These are phyloP conservation scores for Lucilia sericata DNA, from an alignment of 1,140 invertebrate genomes.

Conservation along the genomic window DNA sequence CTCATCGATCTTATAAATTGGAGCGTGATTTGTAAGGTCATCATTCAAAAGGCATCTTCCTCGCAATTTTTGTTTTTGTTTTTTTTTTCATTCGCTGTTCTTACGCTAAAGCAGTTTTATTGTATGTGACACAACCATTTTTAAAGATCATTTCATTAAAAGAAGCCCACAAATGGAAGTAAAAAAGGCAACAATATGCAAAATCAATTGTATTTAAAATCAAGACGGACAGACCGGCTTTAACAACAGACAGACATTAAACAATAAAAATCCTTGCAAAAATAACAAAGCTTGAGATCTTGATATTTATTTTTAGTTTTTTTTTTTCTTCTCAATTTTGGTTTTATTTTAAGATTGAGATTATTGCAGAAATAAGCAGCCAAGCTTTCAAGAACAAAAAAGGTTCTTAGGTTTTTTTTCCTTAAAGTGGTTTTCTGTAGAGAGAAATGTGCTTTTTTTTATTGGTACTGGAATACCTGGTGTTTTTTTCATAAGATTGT, in stretches of 20 bases:
- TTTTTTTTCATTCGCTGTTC: not conserved
- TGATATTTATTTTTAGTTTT: slow-evolving; percentile 9
- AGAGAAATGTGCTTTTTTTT: not conserved
- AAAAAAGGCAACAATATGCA: slow-evolving; percentile 9
- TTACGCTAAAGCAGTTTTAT: not conserved
- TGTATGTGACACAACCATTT: slow-evolving; percentile 28
- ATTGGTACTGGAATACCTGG: slow-evolving; percentile 10
- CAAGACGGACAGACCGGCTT: not conserved
- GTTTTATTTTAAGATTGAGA: slow-evolving; percentile 20
- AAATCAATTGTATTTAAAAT: slow-evolving; percentile 43
- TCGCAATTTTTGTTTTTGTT: not conserved
- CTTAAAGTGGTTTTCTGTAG: not conserved
- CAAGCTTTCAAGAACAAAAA: not conserved
- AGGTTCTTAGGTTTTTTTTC: not conserved
- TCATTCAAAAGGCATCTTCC: slow-evolving; percentile 41
- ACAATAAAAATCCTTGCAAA: slow-evolving; percentile 15
- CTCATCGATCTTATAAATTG: slow-evolving; percentile 44
- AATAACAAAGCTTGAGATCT: slow-evolving; percentile 20
- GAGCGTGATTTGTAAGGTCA: slow-evolving; percentile 45
- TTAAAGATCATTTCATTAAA: slow-evolving; percentile 37
- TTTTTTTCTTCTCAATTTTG: not conserved
- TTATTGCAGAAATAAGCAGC: slow-evolving; percentile 28
- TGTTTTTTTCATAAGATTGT: slow-evolving; percentile 40
- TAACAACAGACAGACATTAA: not conserved
- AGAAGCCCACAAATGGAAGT: not conserved